phyloP scores from a whole-genome alignment of 2,113 vertebrate species.

The Parotia lawesii region DNA sequence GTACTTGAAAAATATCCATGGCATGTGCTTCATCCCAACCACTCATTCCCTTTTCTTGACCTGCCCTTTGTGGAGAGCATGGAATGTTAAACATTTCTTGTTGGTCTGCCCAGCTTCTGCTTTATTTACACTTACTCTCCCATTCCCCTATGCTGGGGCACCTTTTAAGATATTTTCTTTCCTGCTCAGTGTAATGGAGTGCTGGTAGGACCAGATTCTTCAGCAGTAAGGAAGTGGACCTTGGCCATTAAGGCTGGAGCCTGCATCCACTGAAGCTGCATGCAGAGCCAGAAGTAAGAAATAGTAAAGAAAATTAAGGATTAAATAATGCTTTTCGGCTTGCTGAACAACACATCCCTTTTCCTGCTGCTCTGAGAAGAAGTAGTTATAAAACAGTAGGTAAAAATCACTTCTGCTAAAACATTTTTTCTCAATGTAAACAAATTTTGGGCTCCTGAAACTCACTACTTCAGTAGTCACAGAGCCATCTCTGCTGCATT shows the following conservation, averaged over 20 bases:
- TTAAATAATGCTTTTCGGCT: not conserved
- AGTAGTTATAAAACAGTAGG: not conserved
- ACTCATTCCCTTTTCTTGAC: conserved; percentile 76
- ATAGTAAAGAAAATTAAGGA: not conserved
- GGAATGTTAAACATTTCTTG: conserved; percentile 81
- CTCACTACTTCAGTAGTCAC: not conserved
- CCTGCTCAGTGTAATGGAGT: not conserved
- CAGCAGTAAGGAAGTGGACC: not conserved
- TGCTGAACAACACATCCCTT: not conserved
- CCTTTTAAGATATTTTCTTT: conserved; percentile 53
- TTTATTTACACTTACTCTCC: conserved; percentile 72
- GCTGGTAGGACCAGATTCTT: not conserved
- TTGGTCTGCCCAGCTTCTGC: conserved; percentile 68
- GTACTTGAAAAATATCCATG: conserved; percentile 77
- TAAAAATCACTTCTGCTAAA: not conserved
- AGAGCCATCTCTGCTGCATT: not conserved
- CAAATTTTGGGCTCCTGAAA: not conserved
- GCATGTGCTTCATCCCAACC: conserved; percentile 76
- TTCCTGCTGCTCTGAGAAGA: not conserved
- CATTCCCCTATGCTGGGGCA: conserved; percentile 49
- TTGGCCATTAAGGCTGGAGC: not conserved
- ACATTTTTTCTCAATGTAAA: not conserved
- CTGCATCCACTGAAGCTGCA: not conserved
- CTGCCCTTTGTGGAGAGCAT: conserved; percentile 78
- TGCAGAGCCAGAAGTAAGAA: not conserved